These are phyloP conservation scores for Trichonephila clavipes DNA, from an alignment of 1,140 invertebrate genomes.

Conservation along the genomic window DNA sequence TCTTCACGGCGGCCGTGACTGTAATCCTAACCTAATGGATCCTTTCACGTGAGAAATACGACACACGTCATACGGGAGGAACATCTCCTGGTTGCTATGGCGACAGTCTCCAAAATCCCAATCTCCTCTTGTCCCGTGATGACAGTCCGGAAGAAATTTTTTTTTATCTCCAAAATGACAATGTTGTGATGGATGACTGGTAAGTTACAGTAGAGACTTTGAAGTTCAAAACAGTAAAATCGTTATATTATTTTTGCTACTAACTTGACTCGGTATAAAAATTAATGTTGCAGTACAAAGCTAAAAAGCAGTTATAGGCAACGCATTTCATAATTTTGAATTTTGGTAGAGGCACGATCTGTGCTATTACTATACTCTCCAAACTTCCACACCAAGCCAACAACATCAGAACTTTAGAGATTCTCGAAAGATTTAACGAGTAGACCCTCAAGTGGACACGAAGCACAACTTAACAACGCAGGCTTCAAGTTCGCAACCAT, in stretches of 20 bases:
- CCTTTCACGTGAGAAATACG: slow-evolving; percentile 25
- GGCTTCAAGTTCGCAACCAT: no score
- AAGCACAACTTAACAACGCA: no score
- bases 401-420: no score
- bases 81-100: neutral
- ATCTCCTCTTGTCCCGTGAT: neutral
- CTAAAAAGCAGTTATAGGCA: no score
- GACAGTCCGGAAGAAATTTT: neutral
- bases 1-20: neutral
- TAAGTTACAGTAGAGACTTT: neutral
- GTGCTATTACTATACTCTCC: no score
- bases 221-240: neutral
- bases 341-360: no score
- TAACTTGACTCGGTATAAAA: neutral
- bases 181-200: neutral
- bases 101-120: neutral
- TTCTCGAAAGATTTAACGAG: no score
- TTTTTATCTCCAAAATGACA: neutral
- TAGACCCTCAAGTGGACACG: no score
- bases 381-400: no score
- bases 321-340: no score
- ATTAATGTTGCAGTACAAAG: neutral
- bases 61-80: neutral
- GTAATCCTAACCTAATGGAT: slow-evolving; percentile 30
- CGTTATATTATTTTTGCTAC: neutral